These are phyloP conservation scores for Graptemys geographica DNA, from an alignment of 2,797 vertebrate species.

Conservation along the genomic window DNA sequence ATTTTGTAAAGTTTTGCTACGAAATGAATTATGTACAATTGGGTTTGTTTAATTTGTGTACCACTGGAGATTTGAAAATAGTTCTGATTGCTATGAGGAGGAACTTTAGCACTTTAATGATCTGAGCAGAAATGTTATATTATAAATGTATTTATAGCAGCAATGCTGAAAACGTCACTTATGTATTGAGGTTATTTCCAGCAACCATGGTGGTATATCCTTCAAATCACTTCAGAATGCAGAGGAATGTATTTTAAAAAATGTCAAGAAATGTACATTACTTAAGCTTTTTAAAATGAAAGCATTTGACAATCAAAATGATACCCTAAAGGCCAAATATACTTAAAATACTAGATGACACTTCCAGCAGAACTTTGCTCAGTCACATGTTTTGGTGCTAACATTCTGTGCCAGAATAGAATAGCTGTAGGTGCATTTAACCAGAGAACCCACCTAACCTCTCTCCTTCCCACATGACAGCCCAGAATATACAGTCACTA, in stretches of 20 bases:
- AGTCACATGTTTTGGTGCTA: not conserved
- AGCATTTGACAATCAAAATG: not conserved
- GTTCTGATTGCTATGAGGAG: not conserved
- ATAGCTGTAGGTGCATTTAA: not conserved
- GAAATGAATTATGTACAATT: not conserved
- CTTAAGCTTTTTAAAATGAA: no score
- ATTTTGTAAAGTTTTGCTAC: not conserved
- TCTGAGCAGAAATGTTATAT: fast-evolving
- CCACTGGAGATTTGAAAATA: fast-evolving
- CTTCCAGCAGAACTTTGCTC: not conserved
- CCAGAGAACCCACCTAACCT: not conserved
- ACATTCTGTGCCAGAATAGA: not conserved
- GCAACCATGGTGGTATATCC: not conserved
- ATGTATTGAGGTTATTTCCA: fast-evolving
- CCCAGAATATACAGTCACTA: not conserved
- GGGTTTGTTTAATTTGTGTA: not conserved
- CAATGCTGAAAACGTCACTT: not conserved
- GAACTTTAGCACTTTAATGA: not conserved
- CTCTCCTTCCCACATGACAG: not conserved
- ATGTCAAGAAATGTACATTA: fast-evolving
- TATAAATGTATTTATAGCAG: no score
- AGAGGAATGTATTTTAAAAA: not conserved
- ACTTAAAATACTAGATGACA: not conserved
- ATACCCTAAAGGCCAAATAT: not conserved
- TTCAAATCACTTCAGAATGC: fast-evolving